These are phyloP conservation scores for Pocillopora meandrina DNA, from an alignment of 92 coral and sea anemone genomes.

Conservation along the genomic window DNA sequence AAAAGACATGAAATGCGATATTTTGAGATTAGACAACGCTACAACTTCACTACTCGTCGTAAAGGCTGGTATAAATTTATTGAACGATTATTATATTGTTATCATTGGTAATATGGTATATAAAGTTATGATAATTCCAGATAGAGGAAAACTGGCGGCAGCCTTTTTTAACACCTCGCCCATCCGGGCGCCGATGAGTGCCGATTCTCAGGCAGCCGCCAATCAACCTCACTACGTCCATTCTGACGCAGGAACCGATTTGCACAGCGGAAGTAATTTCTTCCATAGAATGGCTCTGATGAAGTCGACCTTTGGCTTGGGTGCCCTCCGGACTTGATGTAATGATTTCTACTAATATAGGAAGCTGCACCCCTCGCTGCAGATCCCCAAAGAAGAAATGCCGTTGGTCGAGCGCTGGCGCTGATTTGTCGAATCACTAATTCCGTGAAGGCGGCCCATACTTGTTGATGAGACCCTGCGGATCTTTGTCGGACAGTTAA, in stretches of 20 bases:
- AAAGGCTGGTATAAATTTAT: no score
- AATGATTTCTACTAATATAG: neutral
- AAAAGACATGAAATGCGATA: no score
- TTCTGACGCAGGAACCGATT: neutral
- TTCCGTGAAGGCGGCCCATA: neutral
- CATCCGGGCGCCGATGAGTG: neutral
- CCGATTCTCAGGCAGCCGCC: neutral
- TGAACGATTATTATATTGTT: no score
- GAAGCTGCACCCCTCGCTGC: neutral
- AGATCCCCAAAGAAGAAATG: conserved; percentile 22
- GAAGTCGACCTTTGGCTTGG: neutral
- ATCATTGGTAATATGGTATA: no score
- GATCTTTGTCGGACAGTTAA: conserved; percentile 9
- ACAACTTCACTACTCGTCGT: no score
- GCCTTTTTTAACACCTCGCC: neutral
- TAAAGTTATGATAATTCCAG: no score
- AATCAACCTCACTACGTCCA: neutral
- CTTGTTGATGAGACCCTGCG: neutral
- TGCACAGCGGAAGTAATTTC: conserved; percentile 29
- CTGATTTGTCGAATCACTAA: neutral
- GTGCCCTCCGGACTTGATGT: conserved; percentile 12
- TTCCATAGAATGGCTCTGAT: neutral
- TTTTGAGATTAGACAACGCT: no score
- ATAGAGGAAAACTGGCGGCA: no score
- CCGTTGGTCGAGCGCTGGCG: neutral